Evolutionary conservation across 2,113 vertebrate genomes (phyloP), one percentile per base, ranked within the genome.

Genomic region (Mungos mungo): DNA sequence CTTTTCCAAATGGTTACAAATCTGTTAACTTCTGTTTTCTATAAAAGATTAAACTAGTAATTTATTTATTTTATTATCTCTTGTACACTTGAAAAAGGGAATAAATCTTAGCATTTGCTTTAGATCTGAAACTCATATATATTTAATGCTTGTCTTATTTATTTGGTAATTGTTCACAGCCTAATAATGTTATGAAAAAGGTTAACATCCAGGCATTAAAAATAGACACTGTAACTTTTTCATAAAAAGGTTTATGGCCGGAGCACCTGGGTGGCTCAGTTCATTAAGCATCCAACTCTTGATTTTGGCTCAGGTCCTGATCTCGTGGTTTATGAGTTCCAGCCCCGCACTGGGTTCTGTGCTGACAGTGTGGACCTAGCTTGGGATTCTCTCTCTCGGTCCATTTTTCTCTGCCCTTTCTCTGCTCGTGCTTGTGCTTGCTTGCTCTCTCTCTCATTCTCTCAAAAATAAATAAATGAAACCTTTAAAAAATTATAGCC

Each of bases 401-500:
- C 57, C 52, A 15, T 54, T 60, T 60, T 21, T 25, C 57, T 23
- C 57, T 60, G 19, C 8, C 21, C 21, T 21, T 60, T 60, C 19
- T 2, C 19, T 60, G 8, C 57, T 60, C 23, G 21, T 60, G 21
- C 57, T 60, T 8, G 21, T 57, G 8, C 57, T 60, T 7, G 7
- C 57, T 60, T 8, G 7, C 57, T 60, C 57, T 57, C 54, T 57
- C 54, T 60, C 21, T 60, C 57, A 60, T 8, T 60, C 57, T 60
- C 57, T 9, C 57, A 60, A 60, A 60, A 23, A 23, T 60, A 25
- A 23, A 60, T 60, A 60, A 23, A 60, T 23, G 23, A 23, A 8
- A 60, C 57, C 57, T 60, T 91, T 65, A 95, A 93, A 82, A 74
- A 57, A 45, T 81, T 82, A 69, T 93, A 95, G 63, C n/a, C 29